Evolutionary conservation across 1,140 invertebrate species (phyloP), one percentile per base, ranked within the genome.

Genomic region (Scaptomyza hsui): DNA sequence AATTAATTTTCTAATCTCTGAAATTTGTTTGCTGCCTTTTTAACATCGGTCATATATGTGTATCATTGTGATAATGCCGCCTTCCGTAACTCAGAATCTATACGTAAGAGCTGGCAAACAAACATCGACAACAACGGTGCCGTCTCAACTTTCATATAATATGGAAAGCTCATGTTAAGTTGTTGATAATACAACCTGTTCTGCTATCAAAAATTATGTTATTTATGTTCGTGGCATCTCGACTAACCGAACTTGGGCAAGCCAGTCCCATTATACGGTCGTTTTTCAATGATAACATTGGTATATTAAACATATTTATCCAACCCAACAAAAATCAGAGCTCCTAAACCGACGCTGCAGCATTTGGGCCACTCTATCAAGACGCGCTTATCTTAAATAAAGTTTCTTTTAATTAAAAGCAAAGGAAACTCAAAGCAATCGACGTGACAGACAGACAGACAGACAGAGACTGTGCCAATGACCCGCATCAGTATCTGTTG

Each of bases 351-450:
- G 71, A 55, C 77, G 82, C 78, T 88, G 73, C 67, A 75, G 55
- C 69, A 45, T 65, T 72, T 41, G 39, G 26, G 55, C 37, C 42
- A 29, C 56, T 69, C 52, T 89, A 88, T 88, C 82, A 75, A 78
- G 60, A 62, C 37, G 48, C 41, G 53, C 82, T 89, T 89, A 89
- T 89, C 86, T 74, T 62, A 89, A 65, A 78, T 56, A 61, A 89
- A 89, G 86, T 89, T 89, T 78, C 75, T 89, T 89, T 89, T 89
- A 89, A 89, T 89, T 89, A 89, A 89, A 89, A 85, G 80, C 80
- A 44, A 78, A 73, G 79, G 67, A 81, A 68, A 55, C 51, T 71
- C 62, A 75, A 76, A 78, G 64, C 64, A 56, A 24, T 44, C 55
- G 21, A 39, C 47, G 77, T 53, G 57, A 57, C 13, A n/a, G n/a